Conservation (phyloP, 2,113 vertebrate genomes). For the Oreochromis tanganicae region DNA sequence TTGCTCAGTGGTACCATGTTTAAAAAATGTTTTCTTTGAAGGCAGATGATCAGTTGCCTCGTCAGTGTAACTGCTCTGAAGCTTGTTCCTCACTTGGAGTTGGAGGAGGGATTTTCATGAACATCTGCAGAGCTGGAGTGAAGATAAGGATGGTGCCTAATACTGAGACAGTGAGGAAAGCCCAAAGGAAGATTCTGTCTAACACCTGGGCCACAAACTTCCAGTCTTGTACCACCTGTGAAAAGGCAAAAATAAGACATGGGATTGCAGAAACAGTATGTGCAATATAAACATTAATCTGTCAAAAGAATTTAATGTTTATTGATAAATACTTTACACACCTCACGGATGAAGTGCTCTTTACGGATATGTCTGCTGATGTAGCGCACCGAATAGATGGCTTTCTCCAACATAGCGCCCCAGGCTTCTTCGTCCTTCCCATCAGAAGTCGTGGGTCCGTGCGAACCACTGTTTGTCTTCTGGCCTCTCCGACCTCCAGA, state of each 20-base stretch:
- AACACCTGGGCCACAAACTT: constrained; percentile 96
- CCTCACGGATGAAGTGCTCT: constrained; percentile 92
- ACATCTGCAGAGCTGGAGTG: constrained; percentile 86
- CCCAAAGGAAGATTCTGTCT: constrained; percentile 93
- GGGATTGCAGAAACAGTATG: not conserved
- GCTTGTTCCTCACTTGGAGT: constrained; percentile 39
- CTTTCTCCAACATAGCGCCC: constrained; percentile 86
- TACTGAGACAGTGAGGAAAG: constrained; percentile 84
- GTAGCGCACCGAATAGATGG: constrained; percentile 86
- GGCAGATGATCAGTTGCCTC: not conserved
- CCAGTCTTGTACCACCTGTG: constrained; percentile 94
- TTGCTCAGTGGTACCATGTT: not conserved
- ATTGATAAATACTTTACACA: constrained; percentile 24
- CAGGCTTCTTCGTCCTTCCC: constrained; percentile 80
- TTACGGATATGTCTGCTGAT: constrained; percentile 93
- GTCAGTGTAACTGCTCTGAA: constrained; percentile 14
- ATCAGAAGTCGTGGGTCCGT: constrained; percentile 62
- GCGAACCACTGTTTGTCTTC: constrained; percentile 8
- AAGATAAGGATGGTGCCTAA: constrained; percentile 90
- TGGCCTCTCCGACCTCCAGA: constrained; percentile 41
- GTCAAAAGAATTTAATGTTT: not conserved
- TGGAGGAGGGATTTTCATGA: constrained; percentile 69
- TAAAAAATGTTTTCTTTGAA: not conserved
- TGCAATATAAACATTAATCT: not conserved
- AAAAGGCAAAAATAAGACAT: not conserved